Conservation (phyloP, 2,888 invertebrate genomes). For the Drosophila borborema region DNA sequence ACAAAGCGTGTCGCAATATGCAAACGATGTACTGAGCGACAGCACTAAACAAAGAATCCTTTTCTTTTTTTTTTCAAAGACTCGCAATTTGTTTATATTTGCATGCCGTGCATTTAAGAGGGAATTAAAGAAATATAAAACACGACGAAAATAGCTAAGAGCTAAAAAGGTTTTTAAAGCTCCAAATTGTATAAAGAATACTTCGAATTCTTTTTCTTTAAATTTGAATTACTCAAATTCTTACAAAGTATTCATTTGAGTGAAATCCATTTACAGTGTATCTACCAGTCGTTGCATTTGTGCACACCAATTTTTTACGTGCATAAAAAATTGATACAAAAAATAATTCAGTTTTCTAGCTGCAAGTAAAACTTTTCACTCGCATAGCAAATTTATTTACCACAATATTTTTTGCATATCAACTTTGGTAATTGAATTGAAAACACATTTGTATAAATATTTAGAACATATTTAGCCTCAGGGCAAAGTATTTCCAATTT, state of each 20-base stretch:
- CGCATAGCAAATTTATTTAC: not conserved
- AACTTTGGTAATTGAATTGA: constrained; percentile 4
- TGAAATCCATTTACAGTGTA: not conserved
- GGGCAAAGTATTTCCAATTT: constrained; percentile 4
- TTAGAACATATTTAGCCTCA: not conserved
- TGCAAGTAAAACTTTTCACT: constrained; percentile 10
- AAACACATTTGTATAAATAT: not conserved
- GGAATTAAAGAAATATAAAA: not conserved
- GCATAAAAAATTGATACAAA: constrained; percentile 9
- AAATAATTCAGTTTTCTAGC: not conserved
- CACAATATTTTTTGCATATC: not conserved
- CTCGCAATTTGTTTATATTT: constrained; percentile 26
- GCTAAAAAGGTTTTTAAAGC: not conserved
- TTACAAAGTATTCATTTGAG: not conserved
- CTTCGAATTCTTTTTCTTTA: too few species aligned
- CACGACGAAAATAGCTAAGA: not conserved
- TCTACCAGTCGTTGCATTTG: not conserved
- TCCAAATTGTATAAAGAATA: not conserved
- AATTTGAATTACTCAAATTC: not conserved
- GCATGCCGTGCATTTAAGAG: constrained; percentile 16
- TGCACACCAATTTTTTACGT: too few species aligned
- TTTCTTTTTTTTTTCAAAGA: constrained; percentile 10
- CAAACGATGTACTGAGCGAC: constrained; percentile 44
- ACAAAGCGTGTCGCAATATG: constrained; percentile 51
- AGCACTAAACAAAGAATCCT: constrained; percentile 19